phyloP scores from a whole-genome alignment of 2,888 invertebrate genomes.

The Oscheius myriophilus region DNA sequence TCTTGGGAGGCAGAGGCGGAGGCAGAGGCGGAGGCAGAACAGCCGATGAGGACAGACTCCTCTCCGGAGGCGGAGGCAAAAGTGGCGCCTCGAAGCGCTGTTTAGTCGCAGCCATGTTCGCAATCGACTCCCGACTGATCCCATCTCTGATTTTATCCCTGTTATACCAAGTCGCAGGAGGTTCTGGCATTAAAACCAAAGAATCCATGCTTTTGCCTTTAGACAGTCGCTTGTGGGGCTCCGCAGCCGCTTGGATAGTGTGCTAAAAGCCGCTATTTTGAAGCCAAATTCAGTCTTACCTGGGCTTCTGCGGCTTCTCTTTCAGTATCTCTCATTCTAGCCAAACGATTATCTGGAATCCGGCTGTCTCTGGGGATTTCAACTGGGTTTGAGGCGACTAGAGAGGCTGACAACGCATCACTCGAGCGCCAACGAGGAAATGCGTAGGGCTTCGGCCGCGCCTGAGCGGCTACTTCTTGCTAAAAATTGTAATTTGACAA shows the following conservation, averaged over 20 bases:
- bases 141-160: conserved; percentile 38
- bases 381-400: conserved; percentile 62
- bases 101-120: conserved; percentile 19
- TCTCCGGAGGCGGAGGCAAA: conserved; percentile 42
- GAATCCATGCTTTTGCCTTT: conserved; percentile 55
- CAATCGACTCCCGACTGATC: conserved; percentile 43
- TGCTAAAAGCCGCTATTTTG: conserved; percentile 19
- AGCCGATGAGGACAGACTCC: conserved; percentile 22
- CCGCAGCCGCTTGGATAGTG: conserved; percentile 34
- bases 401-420: conserved; percentile 63
- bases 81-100: conserved; percentile 23
- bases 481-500: no score
- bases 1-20: conserved; percentile 50
- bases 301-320: conserved; percentile 50
- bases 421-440: conserved; percentile 65
- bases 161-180: conserved; percentile 28
- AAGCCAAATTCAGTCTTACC: conserved; percentile 14
- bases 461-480: conserved; percentile 40
- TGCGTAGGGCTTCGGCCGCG: conserved; percentile 48
- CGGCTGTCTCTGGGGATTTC: conserved; percentile 58
- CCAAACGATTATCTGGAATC: conserved; percentile 54
- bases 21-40: conserved; percentile 38
- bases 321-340: conserved; percentile 60
- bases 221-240: conserved; percentile 29
- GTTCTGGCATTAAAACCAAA: conserved; percentile 41